A percentile compares a stretch with the other conserved stretches of the same genome.
These are phyloP conservation scores for Aphelocoma coerulescens DNA, from an alignment of 2,113 vertebrate species.

Conservation along the genomic window DNA sequence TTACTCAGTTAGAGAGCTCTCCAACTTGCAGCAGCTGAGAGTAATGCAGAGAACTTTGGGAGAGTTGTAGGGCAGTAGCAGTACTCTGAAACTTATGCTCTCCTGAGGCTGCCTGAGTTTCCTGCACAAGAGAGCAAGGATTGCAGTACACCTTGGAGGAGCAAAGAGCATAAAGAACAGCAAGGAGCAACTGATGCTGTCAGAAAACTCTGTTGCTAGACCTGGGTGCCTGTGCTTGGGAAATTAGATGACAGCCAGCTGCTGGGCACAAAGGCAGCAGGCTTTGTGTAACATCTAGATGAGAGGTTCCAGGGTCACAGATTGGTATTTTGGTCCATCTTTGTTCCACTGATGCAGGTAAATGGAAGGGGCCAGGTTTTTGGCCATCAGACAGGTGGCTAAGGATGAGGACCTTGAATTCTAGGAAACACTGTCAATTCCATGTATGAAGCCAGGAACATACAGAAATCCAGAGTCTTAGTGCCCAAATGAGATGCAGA, in stretches of 20 bases:
- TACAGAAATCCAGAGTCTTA: neutral
- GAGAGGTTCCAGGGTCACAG: neutral
- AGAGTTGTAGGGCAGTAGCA: neutral
- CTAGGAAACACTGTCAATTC: neutral
- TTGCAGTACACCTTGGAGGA: neutral
- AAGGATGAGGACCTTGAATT: neutral
- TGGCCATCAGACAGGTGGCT: neutral
- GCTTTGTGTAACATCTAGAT: too few species aligned
- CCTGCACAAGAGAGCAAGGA: neutral
- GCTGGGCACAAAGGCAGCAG: neutral
- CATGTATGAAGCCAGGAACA: neutral
- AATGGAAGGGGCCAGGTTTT: neutral
- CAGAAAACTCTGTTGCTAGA: neutral
- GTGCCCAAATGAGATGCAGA: neutral
- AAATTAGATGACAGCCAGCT: neutral
- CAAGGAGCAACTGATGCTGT: neutral
- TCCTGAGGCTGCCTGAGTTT: neutral
- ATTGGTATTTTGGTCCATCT: neutral
- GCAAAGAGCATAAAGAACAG: neutral
- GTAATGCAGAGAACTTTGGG: neutral
- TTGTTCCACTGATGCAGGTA: too few species aligned
- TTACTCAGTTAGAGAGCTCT: neutral
- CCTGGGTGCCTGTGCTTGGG: neutral
- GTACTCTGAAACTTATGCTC: neutral
- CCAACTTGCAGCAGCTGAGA: neutral